A percentile compares a stretch with the other conserved stretches of the same genome.
Evolutionary conservation across 1,140 invertebrate species (phyloP).

Genomic region (Halyomorpha halys): DNA sequence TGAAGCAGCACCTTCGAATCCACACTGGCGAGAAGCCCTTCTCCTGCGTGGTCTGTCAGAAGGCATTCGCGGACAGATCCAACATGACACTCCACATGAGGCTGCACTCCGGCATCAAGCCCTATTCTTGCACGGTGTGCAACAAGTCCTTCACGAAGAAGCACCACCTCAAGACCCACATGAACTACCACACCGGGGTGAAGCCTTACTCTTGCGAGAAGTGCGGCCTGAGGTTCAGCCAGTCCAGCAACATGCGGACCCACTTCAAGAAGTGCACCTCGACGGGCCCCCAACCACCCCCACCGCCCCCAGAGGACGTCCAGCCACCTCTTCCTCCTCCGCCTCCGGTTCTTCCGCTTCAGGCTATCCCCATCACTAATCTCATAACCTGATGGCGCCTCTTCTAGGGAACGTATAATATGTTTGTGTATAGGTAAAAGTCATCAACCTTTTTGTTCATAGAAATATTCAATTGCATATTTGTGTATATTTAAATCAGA

Average conservation of each 20-base stretch:
- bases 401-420: no score
- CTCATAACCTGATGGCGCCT: not conserved
- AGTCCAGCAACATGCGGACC: slow-evolving; percentile 32
- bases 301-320: not conserved
- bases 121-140: slow-evolving; percentile 75
- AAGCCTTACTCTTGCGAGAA: slow-evolving; percentile 38
- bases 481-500: no score
- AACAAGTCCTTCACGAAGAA: slow-evolving; percentile 80
- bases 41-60: slow-evolving; percentile 53
- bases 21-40: slow-evolving; percentile 70
- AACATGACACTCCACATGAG: slow-evolving; percentile 71
- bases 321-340: not conserved
- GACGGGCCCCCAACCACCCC: not conserved
- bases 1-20: slow-evolving; percentile 66
- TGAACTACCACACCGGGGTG: slow-evolving; percentile 56
- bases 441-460: no score
- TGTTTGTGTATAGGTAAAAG: no score
- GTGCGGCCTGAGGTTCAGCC: slow-evolving; percentile 47
- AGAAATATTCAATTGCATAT: no score
- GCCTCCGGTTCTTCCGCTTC: not conserved
- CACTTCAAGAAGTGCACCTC: slow-evolving; percentile 32
- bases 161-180: slow-evolving; percentile 52
- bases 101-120: slow-evolving; percentile 70
- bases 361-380: not conserved
- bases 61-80: slow-evolving; percentile 67